A percentile compares a stretch with the other conserved stretches of the same genome.
Evolutionary conservation across 2,113 vertebrate genomes (phyloP).

Genomic region (Rhegmatorhina hoffmannsi): DNA sequence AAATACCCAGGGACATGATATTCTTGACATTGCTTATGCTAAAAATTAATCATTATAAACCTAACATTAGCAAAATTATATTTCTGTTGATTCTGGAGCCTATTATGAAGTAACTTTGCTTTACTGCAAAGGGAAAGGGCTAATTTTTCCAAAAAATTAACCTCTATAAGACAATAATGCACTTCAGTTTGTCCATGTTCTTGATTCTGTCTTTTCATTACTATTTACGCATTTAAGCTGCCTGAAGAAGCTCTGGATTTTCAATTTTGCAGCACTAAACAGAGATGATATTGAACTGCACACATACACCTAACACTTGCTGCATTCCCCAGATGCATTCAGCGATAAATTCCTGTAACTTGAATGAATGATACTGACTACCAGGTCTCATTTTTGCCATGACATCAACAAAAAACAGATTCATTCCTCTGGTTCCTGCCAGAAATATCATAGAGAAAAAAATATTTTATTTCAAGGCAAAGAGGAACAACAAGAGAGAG

Average conservation of each 20-base stretch:
- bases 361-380: background rate
- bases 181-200: background rate
- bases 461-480: background rate
- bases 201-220: background rate
- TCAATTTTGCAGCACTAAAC: background rate
- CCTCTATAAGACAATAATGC: background rate
- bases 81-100: background rate
- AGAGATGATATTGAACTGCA: background rate
- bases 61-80: background rate
- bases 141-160: background rate
- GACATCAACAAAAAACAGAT: background rate
- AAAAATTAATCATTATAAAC: background rate
- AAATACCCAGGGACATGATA: background rate
- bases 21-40: background rate
- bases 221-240: background rate
- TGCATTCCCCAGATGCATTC: background rate
- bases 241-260: background rate
- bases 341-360: background rate
- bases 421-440: background rate
- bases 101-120: background rate
- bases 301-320: background rate
- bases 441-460: background rate
- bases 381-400: background rate
- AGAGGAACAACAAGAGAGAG: background rate
- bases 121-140: background rate